Conservation (phyloP, 2,113 vertebrate genomes). For the Limnothrissa miodon region DNA sequence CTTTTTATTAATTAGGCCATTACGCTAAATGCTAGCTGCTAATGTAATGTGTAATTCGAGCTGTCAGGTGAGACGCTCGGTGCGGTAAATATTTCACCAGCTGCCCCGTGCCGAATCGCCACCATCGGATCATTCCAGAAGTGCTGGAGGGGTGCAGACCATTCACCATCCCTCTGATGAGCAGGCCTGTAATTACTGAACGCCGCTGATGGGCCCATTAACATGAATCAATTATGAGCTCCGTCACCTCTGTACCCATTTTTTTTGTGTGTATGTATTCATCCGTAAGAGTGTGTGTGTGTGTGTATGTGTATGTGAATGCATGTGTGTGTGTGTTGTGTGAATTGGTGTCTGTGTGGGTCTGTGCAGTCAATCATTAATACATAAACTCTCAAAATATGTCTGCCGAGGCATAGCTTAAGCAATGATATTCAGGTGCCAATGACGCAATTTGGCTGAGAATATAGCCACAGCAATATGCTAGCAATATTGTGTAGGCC, state of each 20-base stretch:
- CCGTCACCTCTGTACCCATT: not conserved
- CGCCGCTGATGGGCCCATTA: not conserved
- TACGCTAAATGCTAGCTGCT: slow-evolving; percentile 11
- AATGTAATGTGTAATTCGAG: slow-evolving; percentile 18
- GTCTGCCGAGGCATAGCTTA: not conserved
- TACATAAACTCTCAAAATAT: not conserved
- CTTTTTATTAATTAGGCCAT: slow-evolving; percentile 16
- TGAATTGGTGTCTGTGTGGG: not conserved
- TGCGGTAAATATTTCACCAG: not conserved
- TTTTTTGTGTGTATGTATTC: not conserved
- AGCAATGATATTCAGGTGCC: not conserved
- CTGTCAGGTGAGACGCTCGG: not conserved
- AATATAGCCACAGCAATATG: not conserved
- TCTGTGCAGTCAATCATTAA: not conserved
- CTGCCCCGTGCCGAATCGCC: not conserved
- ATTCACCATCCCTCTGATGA: not conserved
- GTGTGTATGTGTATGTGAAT: not conserved
- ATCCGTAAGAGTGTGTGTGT: not conserved
- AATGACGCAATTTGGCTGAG: not conserved
- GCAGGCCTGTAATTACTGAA: not conserved
- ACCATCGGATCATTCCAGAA: not conserved
- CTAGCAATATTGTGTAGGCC: not conserved
- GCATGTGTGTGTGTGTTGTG: not conserved
- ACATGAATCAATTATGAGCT: slow-evolving; percentile 10
- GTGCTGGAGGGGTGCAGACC: not conserved